phyloP scores from a whole-genome alignment of 2,888 invertebrate genomes.

The Amphipoea lucens region DNA sequence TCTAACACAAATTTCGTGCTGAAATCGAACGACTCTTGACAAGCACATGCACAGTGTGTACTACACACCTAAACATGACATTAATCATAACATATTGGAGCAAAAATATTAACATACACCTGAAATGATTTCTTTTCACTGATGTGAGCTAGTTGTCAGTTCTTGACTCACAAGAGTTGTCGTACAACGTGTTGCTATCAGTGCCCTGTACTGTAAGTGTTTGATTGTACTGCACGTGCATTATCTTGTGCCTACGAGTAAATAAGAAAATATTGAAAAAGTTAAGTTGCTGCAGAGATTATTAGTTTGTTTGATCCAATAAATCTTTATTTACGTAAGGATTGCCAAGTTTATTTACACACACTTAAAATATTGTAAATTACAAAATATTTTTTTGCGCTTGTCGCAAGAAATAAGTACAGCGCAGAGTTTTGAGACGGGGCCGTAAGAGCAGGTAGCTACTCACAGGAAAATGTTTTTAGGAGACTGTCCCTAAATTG shows the following conservation, averaged over 20 bases:
- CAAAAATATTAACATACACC: background rate
- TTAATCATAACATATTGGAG: background rate
- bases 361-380: background rate
- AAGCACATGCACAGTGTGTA: too few species aligned
- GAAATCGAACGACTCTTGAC: background rate
- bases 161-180: conserved; percentile 11
- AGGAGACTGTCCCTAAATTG: background rate
- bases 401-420: background rate
- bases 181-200: conserved; percentile 15
- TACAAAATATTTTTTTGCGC: background rate
- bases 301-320: too few species aligned
- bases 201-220: conserved; percentile 9
- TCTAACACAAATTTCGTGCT: background rate
- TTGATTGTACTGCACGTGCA: background rate
- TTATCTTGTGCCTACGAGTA: background rate
- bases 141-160: background rate
- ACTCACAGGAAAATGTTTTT: background rate
- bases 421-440: background rate
- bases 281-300: background rate
- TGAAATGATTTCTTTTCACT: background rate
- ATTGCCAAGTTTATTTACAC: background rate
- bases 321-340: background rate
- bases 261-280: conserved; percentile 3
- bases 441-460: background rate
- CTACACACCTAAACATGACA: background rate